Conservation (phyloP, 2,888 invertebrate genomes). For the Zaprionus lineosus region DNA sequence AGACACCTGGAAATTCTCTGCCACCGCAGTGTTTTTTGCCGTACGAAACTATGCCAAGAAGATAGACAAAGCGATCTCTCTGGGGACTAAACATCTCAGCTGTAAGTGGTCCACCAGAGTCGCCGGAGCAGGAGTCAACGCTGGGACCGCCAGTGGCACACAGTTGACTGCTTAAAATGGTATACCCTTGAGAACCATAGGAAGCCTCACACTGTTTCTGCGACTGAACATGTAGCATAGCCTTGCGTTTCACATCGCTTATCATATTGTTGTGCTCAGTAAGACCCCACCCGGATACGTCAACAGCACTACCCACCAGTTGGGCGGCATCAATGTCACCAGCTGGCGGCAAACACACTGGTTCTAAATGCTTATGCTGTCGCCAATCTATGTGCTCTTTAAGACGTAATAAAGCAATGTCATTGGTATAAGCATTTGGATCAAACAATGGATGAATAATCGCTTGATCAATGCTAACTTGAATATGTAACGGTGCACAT, state of each 20-base stretch:
- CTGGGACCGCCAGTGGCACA: constrained; percentile 53
- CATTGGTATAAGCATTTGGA: constrained; percentile 83
- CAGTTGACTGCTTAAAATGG: constrained; percentile 34
- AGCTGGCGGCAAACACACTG: constrained; percentile 85
- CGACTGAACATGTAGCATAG: constrained; percentile 36
- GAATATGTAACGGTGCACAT: constrained; percentile 85
- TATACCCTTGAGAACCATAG: background rate
- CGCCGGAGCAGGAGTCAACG: constrained; percentile 84
- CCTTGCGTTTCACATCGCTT: constrained; percentile 54
- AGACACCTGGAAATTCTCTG: constrained; percentile 47
- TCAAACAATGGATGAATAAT: constrained; percentile 86
- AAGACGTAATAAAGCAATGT: constrained; percentile 88
- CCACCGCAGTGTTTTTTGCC: constrained; percentile 41
- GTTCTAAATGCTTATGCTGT: constrained; percentile 79
- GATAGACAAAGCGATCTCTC: constrained; percentile 40
- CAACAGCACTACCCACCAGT: constrained; percentile 80
- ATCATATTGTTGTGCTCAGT: constrained; percentile 80
- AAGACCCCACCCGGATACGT: constrained; percentile 86
- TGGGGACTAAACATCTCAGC: constrained; percentile 28
- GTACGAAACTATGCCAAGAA: constrained; percentile 57
- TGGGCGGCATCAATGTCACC: constrained; percentile 32
- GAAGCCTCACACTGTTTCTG: constrained; percentile 24
- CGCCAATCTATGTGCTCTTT: constrained; percentile 83
- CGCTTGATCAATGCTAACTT: constrained; percentile 85
- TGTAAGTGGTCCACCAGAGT: constrained; percentile 86